phyloP scores from a whole-genome alignment of 2,888 invertebrate species.

The Pteria penguin region DNA sequence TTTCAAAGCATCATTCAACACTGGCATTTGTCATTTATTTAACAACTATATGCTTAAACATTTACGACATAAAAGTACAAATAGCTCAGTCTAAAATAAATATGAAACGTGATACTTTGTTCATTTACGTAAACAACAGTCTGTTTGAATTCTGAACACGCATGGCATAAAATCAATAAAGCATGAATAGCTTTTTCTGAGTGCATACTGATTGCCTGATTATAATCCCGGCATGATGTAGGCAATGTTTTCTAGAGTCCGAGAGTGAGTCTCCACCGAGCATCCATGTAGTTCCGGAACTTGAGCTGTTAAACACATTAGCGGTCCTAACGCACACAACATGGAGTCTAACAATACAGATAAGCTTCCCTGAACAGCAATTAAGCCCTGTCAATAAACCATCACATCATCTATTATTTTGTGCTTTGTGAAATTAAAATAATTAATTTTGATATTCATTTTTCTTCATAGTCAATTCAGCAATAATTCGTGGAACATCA shows the following conservation, averaged over 20 bases:
- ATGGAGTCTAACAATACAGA: slow-evolving; percentile 95
- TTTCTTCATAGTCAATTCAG: no score
- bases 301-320: slow-evolving; percentile 91
- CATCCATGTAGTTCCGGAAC: slow-evolving; percentile 88
- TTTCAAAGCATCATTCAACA: no score
- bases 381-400: slow-evolving; percentile 86
- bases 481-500: no score
- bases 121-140: no score
- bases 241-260: slow-evolving; percentile 95
- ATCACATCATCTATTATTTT: no score
- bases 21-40: background rate
- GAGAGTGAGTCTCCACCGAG: slow-evolving; percentile 83
- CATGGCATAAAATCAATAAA: background rate
- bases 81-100: background rate
- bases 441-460: no score
- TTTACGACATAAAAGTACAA: background rate
- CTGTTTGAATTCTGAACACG: no score
- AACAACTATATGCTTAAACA: background rate
- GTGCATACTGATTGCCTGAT: no score
- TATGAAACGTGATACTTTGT: background rate
- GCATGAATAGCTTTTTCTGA: no score
- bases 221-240: slow-evolving; percentile 93
- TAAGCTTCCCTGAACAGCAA: slow-evolving; percentile 95
- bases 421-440: no score
- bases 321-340: slow-evolving; percentile 93